Evolutionary conservation across 2,113 vertebrate species (phyloP), one percentile per base, ranked within the genome.

Genomic region (Osmerus mordax): DNA sequence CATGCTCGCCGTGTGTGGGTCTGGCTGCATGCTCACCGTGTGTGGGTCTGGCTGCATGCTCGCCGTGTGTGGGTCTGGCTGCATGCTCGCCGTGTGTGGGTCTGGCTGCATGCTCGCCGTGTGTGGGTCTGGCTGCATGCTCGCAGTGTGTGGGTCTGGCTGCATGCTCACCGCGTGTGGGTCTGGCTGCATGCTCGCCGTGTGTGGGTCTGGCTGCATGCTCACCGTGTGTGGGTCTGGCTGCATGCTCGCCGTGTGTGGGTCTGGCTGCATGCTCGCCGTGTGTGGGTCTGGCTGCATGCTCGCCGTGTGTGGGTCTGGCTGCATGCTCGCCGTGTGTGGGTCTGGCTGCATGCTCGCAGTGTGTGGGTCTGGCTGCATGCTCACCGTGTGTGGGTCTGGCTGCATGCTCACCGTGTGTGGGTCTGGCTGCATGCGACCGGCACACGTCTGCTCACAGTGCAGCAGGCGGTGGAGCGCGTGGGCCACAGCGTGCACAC

Each of bases 401-500:
- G 84, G 74, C 13, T 77, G 58, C 52, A 73, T 18, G 11, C 60
- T 21, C 21, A 21, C 21, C 55, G 2, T 28, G 16, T 64, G 79
- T 18, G 88, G 85, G 70, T 89, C 74, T 11, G 84, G 74, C 13
- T 77, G 58, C 52, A 73, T 18, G 11, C 60, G 86, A 12, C 28
- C 78, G 28, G 71, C 36, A 67, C 90, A 92, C 54, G 77, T 87
- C 76, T 87, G 9, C n/a, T 78, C 78, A 68, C 89, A 91, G 21
- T 55, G 69, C 2, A 88, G 80, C n/a, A 86, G 21, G 2, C 6
- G 32, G 62, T 93, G 88, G 58, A 92, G 76, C 0, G 89, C 82
- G 32, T 92, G 83, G 19, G 89, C 90, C 69, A 90, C 86, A 19
- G 88, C 78, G 74, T 91, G 92, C 64, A 93, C 87, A 25, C 65